Evolutionary conservation across 2,113 vertebrate species (phyloP).

Genomic region (Ictalurus punctatus): DNA sequence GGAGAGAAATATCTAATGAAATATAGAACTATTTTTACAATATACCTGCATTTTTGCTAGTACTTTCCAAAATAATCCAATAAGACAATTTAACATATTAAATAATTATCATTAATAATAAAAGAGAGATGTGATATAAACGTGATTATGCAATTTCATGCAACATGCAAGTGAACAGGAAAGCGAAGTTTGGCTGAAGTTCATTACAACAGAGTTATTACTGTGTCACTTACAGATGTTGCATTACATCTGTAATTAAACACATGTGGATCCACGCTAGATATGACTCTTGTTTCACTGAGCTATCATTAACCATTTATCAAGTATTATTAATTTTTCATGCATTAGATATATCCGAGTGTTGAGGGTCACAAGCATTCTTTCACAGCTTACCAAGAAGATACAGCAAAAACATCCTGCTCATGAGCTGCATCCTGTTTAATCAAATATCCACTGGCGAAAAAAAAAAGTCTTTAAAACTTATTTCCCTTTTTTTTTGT

Average conservation of each 20-base stretch:
- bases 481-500: background rate
- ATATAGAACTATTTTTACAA: no score
- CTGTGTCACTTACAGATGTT: background rate
- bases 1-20: no score
- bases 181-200: background rate
- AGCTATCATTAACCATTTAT: background rate
- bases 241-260: background rate
- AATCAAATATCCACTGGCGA: no score
- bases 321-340: background rate
- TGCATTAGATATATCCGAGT: background rate
- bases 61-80: no score
- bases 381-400: background rate
- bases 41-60: no score
- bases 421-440: background rate
- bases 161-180: background rate
- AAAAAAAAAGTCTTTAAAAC: background rate
- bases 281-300: background rate
- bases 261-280: background rate
- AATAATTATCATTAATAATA: no score
- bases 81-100: no score
- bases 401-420: background rate
- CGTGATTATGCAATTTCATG: background rate
- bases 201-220: background rate
- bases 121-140: no score
- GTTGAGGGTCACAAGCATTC: background rate